Evolutionary conservation across 2,797 vertebrate genomes (phyloP).

Genomic region (Hydrolagus colliei): DNA sequence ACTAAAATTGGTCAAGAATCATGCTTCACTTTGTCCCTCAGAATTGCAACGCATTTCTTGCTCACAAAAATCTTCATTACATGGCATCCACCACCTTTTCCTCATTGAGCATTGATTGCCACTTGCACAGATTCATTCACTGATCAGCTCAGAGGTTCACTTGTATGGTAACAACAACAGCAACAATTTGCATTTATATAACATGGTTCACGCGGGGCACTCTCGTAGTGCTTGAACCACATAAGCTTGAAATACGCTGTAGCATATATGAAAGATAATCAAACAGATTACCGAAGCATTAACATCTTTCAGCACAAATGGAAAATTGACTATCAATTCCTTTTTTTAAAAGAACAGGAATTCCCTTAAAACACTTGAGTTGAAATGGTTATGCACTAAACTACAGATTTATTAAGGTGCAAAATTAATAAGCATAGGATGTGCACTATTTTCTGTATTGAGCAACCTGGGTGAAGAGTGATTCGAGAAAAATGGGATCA

Average conservation of each 20-base stretch:
- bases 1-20: not conserved
- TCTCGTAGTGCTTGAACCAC: too few species aligned
- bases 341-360: not conserved
- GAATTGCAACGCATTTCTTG: constrained; percentile 21
- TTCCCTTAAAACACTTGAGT: not conserved
- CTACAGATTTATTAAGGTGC: not conserved
- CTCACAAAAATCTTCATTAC: constrained; percentile 23
- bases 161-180: not conserved
- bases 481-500: too few species aligned
- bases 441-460: too few species aligned
- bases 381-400: not conserved
- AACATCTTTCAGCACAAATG: constrained; percentile 6
- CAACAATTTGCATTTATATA: too few species aligned
- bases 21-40: not conserved
- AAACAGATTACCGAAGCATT: not conserved
- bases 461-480: too few species aligned
- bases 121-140: constrained; percentile 1
- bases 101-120: constrained; percentile 14
- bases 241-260: not conserved
- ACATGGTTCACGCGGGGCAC: too few species aligned
- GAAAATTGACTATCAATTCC: not conserved
- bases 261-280: not conserved
- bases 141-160: not conserved
- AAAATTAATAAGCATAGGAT: not conserved
- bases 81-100: constrained; percentile 2